Percentiles rank a stretch among this genome's conserved stretches.
These are phyloP conservation scores for Poecilia gillii DNA, from an alignment of 2,797 vertebrate genomes.

Conservation along the genomic window DNA sequence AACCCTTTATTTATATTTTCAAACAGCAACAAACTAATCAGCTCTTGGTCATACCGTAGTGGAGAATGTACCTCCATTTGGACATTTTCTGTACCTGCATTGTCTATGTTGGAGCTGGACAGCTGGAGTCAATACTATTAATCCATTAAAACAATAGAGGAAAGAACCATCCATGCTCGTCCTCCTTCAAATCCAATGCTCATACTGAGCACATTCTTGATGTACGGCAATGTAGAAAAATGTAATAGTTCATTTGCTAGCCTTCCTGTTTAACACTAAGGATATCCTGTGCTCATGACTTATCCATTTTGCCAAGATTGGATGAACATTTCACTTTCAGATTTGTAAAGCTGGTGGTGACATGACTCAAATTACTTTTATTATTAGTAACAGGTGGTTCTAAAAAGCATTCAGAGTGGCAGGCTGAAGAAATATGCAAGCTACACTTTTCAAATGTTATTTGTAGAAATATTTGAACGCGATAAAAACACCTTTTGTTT, in stretches of 20 bases:
- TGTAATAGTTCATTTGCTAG: neutral
- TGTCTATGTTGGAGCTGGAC: neutral
- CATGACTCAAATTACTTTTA: neutral
- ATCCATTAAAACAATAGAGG: neutral
- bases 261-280: neutral
- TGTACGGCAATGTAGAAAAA: neutral
- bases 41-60: neutral
- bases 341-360: neutral
- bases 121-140: neutral
- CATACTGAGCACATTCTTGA: neutral
- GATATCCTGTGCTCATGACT: neutral
- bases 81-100: neutral
- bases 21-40: neutral
- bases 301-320: neutral
- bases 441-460: neutral
- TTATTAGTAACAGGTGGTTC: neutral
- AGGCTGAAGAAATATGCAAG: neutral
- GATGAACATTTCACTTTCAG: neutral
- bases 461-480: neutral
- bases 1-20: neutral
- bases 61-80: neutral
- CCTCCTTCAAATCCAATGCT: neutral
- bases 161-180: neutral
- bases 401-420: neutral
- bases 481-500: neutral